Evolutionary conservation across 2,113 vertebrate genomes (phyloP).

Genomic region (Nesogale talazaci): DNA sequence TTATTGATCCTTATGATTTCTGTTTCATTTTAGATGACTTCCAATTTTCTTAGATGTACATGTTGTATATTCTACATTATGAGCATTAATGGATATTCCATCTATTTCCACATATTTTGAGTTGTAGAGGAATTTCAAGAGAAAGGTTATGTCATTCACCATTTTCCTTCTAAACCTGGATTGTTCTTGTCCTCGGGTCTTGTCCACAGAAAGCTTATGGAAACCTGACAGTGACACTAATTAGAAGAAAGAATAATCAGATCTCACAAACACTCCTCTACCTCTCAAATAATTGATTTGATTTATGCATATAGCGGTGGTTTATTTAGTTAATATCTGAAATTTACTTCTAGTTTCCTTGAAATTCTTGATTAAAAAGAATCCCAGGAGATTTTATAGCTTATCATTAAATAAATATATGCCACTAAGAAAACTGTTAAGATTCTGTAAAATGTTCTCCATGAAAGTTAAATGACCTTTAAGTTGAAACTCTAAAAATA

Average conservation of each 20-base stretch:
- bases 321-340: not conserved
- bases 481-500: not conserved
- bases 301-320: not conserved
- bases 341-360: conserved; percentile 30
- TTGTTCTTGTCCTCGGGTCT: not conserved
- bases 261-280: not conserved
- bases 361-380: conserved; percentile 5
- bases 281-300: not conserved
- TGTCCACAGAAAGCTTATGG: not conserved
- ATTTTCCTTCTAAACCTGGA: not conserved
- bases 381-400: not conserved
- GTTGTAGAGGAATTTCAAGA: no score
- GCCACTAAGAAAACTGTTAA: not conserved
- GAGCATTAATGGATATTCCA: no score
- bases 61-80: no score
- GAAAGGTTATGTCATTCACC: not conserved
- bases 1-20: no score
- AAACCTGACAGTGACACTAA: not conserved
- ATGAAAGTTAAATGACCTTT: conserved; percentile 7
- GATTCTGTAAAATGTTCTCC: not conserved
- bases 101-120: no score
- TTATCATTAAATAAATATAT: not conserved
- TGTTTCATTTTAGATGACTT: no score
- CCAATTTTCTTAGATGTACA: no score
- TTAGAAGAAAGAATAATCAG: not conserved